Evolutionary conservation across 2,113 vertebrate species (phyloP).

Genomic region (Neotoma lepida): DNA sequence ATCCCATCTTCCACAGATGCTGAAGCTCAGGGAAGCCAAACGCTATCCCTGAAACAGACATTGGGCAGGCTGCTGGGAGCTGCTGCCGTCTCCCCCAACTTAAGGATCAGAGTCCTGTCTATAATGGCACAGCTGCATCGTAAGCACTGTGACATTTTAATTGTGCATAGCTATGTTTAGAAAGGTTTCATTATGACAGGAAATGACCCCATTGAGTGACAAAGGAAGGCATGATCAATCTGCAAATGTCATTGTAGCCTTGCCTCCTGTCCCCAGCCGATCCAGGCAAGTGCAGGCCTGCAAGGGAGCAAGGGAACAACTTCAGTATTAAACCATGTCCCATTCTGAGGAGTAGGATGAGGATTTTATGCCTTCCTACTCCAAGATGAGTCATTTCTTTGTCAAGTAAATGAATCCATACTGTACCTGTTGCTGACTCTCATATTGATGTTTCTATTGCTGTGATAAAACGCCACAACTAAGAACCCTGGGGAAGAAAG

Average conservation of each 20-base stretch:
- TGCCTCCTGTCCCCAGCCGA: not conserved
- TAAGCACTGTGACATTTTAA: not conserved
- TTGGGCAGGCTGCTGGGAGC: not conserved
- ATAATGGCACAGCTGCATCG: not conserved
- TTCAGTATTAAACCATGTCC: not conserved
- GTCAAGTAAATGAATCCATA: not conserved
- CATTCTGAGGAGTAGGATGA: not conserved
- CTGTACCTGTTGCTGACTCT: not conserved
- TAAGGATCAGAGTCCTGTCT: not conserved
- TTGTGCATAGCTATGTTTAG: conserved; percentile 28
- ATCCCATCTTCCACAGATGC: not conserved
- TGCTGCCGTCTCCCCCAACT: not conserved
- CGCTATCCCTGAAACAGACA: not conserved
- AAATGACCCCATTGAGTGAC: not conserved
- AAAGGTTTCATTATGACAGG: conserved; percentile 57
- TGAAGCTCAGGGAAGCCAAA: not conserved
- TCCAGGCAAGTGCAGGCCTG: not conserved
- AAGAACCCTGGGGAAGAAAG: not conserved
- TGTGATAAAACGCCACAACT: not conserved
- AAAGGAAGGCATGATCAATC: not conserved
- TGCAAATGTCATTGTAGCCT: not conserved
- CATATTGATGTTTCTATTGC: not conserved
- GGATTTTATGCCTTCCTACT: not conserved
- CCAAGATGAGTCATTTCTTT: not conserved
- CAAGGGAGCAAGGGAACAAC: not conserved